Percentiles rank a stretch among this genome's conserved stretches.
Evolutionary conservation across 2,113 vertebrate genomes (phyloP).

Genomic region (Nothocercus nigrocapillus): DNA sequence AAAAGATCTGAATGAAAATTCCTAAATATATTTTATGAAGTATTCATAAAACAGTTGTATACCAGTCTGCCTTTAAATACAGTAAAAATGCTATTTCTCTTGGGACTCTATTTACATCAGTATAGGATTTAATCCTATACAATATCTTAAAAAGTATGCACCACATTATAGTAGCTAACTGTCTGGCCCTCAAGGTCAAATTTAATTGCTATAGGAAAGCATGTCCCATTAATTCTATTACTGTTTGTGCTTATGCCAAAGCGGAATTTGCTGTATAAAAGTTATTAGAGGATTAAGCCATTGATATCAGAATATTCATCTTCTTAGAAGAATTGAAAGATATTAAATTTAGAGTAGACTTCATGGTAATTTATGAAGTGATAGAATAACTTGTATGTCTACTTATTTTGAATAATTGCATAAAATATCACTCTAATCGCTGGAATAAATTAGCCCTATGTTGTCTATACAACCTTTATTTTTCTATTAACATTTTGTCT

Average conservation of each 20-base stretch:
- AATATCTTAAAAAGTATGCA: neutral
- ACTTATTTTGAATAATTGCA: slow-evolving; percentile 52
- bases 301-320: slow-evolving; percentile 31
- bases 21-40: neutral
- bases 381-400: slow-evolving; percentile 45
- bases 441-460: slow-evolving; percentile 35
- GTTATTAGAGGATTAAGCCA: slow-evolving; percentile 34
- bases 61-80: neutral
- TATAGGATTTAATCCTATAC: neutral
- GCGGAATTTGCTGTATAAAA: neutral
- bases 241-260: slow-evolving; percentile 2
- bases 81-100: neutral
- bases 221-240: neutral
- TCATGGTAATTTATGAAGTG: slow-evolving; percentile 51
- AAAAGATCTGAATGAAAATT: neutral
- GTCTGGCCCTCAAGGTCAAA: slow-evolving; percentile 32
- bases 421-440: slow-evolving; percentile 46
- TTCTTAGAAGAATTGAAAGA: slow-evolving; percentile 2
- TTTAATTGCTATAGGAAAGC: neutral
- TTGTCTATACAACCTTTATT: slow-evolving; percentile 32
- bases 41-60: neutral
- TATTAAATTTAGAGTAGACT: slow-evolving; percentile 8
- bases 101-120: neutral
- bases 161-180: neutral
- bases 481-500: slow-evolving; percentile 50